These are phyloP conservation scores for Ormyrus nitidulus DNA, from an alignment of 2,888 invertebrate genomes.

Conservation along the genomic window DNA sequence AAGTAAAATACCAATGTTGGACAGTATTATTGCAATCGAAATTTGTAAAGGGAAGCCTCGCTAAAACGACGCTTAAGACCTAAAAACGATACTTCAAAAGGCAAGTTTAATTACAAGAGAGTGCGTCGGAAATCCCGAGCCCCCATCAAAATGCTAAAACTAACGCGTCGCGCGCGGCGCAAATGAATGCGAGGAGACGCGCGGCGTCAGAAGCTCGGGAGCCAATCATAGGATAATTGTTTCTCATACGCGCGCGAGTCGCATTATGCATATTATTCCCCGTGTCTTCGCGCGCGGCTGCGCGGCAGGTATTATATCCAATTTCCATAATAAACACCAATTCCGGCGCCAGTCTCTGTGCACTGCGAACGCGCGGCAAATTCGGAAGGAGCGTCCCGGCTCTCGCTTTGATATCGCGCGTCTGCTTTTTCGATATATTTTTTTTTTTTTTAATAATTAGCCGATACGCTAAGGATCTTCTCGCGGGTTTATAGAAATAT, in stretches of 20 bases:
- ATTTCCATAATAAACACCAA: slow-evolving; percentile 46
- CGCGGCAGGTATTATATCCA: slow-evolving; percentile 27
- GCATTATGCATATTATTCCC: slow-evolving; percentile 31
- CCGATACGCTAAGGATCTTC: too few species aligned
- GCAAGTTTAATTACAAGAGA: not conserved
- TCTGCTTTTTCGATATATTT: not conserved
- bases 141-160: not conserved
- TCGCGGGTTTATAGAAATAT: too few species aligned
- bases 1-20: too few species aligned
- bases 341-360: not conserved
- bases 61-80: too few species aligned
- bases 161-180: not conserved
- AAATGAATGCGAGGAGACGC: not conserved
- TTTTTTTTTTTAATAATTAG: not conserved
- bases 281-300: not conserved
- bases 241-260: slow-evolving; percentile 8
- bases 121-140: not conserved
- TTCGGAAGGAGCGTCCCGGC: too few species aligned
- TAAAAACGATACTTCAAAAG: too few species aligned
- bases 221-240: slow-evolving; percentile 41
- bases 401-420: too few species aligned
- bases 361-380: not conserved
- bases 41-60: too few species aligned
- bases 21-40: too few species aligned
- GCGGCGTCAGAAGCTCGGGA: not conserved